These are phyloP conservation scores for Carcinoscorpius rotundicauda DNA, from an alignment of 1,140 invertebrate genomes.

Conservation along the genomic window DNA sequence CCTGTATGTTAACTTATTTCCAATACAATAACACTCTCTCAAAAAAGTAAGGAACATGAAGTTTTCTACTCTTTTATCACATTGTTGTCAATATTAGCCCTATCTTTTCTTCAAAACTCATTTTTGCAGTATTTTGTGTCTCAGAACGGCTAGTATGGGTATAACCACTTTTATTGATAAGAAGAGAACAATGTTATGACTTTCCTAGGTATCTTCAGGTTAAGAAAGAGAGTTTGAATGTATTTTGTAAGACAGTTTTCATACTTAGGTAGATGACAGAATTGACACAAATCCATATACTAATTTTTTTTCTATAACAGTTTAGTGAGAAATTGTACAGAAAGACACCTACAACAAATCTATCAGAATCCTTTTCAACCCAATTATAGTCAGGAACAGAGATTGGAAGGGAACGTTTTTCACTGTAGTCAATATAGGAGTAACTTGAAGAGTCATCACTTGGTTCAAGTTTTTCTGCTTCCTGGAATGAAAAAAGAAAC, in stretches of 20 bases:
- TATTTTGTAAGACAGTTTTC: background rate
- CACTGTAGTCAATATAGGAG: slow-evolving; percentile 92
- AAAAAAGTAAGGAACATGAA: no score
- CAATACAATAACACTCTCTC: no score
- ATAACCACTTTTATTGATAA: no score
- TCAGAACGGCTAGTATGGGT: no score
- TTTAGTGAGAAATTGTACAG: background rate
- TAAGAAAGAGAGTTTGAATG: no score
- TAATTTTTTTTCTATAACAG: background rate
- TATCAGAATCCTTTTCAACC: slow-evolving; percentile 65
- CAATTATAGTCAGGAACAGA: slow-evolving; percentile 92
- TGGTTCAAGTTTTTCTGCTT: slow-evolving; percentile 71
- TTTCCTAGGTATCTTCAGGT: no score
- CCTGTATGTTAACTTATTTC: no score
- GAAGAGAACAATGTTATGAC: no score
- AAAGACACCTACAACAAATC: slow-evolving; percentile 57
- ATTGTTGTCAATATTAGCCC: no score
- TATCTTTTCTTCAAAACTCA: no score
- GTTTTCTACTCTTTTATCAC: no score
- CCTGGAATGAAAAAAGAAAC: slow-evolving; percentile 40
- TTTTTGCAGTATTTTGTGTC: no score
- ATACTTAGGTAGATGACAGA: background rate
- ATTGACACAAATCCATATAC: background rate
- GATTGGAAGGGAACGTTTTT: slow-evolving; percentile 93
- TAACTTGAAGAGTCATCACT: slow-evolving; percentile 75